A percentile compares a stretch with the other conserved stretches of the same genome.
phyloP scores from a whole-genome alignment of 2,888 invertebrate species.

The Patella caerulea region DNA sequence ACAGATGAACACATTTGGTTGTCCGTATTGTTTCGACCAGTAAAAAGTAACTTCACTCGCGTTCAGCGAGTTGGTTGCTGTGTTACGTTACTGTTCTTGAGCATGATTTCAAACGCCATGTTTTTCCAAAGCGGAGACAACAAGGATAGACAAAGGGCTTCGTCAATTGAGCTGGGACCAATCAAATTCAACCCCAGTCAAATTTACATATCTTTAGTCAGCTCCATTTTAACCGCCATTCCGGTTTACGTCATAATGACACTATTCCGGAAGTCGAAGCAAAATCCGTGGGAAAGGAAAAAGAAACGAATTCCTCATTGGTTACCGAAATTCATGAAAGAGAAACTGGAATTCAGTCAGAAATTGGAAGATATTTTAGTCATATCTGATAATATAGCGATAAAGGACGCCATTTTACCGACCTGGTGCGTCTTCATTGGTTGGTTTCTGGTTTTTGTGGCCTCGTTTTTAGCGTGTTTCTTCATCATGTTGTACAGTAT shows the following conservation, averaged over 20 bases:
- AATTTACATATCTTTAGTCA: constrained; percentile 43
- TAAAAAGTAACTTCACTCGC: constrained; percentile 45
- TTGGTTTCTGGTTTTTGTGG: constrained; percentile 41
- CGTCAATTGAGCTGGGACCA: constrained; percentile 42
- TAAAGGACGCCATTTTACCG: constrained; percentile 33
- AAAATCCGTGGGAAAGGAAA: constrained; percentile 21
- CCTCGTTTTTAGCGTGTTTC: constrained; percentile 38
- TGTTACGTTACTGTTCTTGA: constrained; percentile 44
- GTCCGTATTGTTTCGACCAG: constrained; percentile 47
- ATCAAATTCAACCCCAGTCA: constrained; percentile 43
- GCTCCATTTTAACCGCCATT: constrained; percentile 46
- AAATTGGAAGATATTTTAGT: constrained; percentile 1
- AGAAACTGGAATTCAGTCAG: background rate
- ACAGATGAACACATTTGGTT: constrained; percentile 52
- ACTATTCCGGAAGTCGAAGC: constrained; percentile 46
- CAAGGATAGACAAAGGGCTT: constrained; percentile 36
- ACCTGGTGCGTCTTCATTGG: constrained; percentile 39
- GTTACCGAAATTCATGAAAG: background rate
- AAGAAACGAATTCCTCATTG: background rate
- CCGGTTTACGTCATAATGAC: constrained; percentile 39
- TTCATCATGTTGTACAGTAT: constrained; percentile 27
- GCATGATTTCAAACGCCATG: constrained; percentile 52
- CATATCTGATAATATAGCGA: constrained; percentile 16
- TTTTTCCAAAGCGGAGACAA: constrained; percentile 42
- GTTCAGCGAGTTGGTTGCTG: constrained; percentile 45